phyloP scores from a whole-genome alignment of 1,140 invertebrate species.

The Drosophila aff. region DNA sequence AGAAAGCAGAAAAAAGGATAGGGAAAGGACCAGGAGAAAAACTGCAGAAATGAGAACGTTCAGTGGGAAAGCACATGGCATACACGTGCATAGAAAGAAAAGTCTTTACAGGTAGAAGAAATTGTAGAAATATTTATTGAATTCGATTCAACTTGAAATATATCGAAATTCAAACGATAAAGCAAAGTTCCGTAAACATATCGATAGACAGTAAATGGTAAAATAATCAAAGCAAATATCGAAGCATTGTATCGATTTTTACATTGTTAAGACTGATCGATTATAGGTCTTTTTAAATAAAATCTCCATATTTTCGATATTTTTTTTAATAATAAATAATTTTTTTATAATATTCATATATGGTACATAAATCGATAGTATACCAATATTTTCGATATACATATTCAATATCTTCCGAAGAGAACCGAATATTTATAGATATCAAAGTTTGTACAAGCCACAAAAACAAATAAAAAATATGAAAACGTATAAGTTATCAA shows the following conservation, averaged over 20 bases:
- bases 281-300: too few species aligned
- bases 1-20: slow-evolving; percentile 16
- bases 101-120: neutral
- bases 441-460: neutral
- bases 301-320: neutral
- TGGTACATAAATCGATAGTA: neutral
- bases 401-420: neutral
- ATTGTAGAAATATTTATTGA: neutral
- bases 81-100: slow-evolving; percentile 20
- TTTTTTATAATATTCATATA: neutral
- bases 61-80: slow-evolving; percentile 47
- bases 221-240: neutral
- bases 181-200: neutral
- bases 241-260: too few species aligned
- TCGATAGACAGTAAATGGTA: neutral
- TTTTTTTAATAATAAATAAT: too few species aligned
- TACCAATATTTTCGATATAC: neutral
- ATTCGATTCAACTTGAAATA: neutral
- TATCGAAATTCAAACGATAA: neutral
- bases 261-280: too few species aligned
- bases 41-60: slow-evolving; percentile 42
- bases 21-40: slow-evolving; percentile 26
- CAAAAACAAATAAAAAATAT: neutral
- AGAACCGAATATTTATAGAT: neutral
- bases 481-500: too few species aligned